Evolutionary conservation across 2,888 invertebrate genomes (phyloP).

Genomic region (Tachina lurida): DNA sequence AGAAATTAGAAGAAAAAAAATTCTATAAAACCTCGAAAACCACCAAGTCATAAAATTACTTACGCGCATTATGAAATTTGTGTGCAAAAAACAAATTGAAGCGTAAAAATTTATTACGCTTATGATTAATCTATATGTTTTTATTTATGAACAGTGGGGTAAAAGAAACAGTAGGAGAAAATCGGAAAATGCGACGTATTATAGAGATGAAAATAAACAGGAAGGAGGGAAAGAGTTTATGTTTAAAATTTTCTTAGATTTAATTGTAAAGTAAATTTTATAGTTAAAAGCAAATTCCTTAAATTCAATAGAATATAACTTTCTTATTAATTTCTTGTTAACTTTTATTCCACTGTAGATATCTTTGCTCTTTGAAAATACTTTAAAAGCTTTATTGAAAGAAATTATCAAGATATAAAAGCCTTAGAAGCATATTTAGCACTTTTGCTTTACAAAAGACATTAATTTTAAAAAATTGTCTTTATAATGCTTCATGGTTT

Average conservation of each 20-base stretch:
- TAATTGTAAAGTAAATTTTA: too few relatives aligned
- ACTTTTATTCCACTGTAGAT: not conserved
- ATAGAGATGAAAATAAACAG: not conserved
- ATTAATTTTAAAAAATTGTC: constrained; percentile 58
- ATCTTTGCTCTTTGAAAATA: constrained; percentile 6
- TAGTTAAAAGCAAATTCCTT: too few relatives aligned
- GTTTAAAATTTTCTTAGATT: too few relatives aligned
- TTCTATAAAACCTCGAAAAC: constrained; percentile 73
- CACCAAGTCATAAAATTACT: constrained; percentile 82
- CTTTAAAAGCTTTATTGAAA: constrained; percentile 29
- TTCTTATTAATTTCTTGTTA: not conserved
- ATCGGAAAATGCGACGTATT: not conserved
- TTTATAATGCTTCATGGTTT: constrained; percentile 50
- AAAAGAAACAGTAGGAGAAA: not conserved
- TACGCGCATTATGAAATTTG: constrained; percentile 82
- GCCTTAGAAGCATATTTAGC: constrained; percentile 37
- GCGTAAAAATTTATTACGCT: constrained; percentile 82
- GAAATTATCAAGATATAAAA: constrained; percentile 21
- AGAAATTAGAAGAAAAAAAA: not conserved
- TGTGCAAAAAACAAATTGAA: constrained; percentile 75
- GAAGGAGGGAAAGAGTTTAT: not conserved
- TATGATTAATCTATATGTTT: constrained; percentile 73
- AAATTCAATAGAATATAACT: not conserved
- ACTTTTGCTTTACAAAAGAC: constrained; percentile 39
- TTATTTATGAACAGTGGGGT: constrained; percentile 39